Conservation (phyloP, 2,888 invertebrate species). For the Byasa hedistus region DNA sequence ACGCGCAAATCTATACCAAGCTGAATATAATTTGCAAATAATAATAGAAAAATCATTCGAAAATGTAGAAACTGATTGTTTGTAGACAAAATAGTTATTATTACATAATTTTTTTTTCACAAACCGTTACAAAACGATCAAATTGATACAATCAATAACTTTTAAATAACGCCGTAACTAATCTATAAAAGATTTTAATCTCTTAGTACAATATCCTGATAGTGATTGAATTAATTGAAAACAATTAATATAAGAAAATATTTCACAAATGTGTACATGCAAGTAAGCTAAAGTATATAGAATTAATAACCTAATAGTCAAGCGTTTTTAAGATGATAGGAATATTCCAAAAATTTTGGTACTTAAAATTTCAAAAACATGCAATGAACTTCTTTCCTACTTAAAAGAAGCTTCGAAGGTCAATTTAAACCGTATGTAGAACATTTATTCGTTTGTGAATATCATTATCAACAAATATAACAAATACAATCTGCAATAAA, state of each 20-base stretch:
- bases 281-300: no score
- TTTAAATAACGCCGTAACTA: not conserved
- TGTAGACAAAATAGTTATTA: not conserved
- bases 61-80: not conserved
- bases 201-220: not conserved
- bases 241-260: not conserved
- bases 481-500: no score
- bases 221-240: not conserved
- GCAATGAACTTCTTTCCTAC: no score
- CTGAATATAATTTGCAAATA: constrained; percentile 6
- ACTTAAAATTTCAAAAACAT: no score
- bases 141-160: not conserved
- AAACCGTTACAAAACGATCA: not conserved
- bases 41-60: not conserved
- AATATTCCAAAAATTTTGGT: no score
- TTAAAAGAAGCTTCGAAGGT: no score
- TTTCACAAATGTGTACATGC: not conserved
- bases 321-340: no score
- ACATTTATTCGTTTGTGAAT: no score
- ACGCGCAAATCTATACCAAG: constrained; percentile 10
- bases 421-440: no score
- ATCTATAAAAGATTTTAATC: not conserved
- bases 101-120: not conserved
- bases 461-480: no score
- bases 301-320: no score